Evolutionary conservation across 2,113 vertebrate species (phyloP).

Genomic region (Perca fluviatilis): DNA sequence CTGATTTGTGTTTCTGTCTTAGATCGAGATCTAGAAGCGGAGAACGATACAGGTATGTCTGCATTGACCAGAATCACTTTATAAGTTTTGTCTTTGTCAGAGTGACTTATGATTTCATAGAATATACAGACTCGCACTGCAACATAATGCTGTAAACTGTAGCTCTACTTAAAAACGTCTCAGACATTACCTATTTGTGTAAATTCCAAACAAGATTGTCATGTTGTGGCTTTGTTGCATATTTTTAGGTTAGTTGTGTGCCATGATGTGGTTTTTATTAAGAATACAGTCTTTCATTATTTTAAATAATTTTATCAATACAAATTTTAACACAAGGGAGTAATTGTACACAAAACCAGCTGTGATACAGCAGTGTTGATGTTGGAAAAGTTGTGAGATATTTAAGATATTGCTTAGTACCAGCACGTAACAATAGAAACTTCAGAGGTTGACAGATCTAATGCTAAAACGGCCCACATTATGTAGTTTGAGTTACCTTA

Average conservation of each 20-base stretch:
- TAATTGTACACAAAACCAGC: neutral
- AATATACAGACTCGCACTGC: neutral
- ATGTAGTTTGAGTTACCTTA: neutral
- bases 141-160: neutral
- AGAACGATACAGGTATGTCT: constrained; percentile 82
- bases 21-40: constrained; percentile 86
- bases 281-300: neutral
- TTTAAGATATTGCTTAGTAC: neutral
- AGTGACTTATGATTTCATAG: neutral
- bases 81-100: neutral
- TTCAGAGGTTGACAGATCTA: neutral
- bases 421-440: neutral
- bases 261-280: neutral
- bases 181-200: neutral
- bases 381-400: neutral
- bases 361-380: neutral
- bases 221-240: neutral
- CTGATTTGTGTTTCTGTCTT: constrained; percentile 12
- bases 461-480: neutral
- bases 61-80: neutral
- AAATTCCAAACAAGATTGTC: neutral
- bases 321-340: neutral
- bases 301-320: neutral
- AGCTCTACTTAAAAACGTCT: neutral
- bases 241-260: neutral